Evolutionary conservation across 2,113 vertebrate genomes (phyloP).

Genomic region (Phrynosoma blainvillii): DNA sequence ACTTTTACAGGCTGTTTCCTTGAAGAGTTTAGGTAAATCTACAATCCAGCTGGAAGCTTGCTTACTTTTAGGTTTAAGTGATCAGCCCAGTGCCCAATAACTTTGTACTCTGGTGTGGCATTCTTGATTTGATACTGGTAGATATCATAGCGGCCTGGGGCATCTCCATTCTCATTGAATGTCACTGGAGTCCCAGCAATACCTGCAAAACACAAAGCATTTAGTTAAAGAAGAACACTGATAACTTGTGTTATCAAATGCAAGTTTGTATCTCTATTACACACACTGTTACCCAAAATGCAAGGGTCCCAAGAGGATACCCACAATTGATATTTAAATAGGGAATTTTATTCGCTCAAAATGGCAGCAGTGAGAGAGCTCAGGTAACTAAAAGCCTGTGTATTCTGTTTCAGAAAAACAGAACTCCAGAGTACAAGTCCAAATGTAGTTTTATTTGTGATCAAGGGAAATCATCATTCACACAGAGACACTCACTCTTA

Average conservation of each 20-base stretch:
- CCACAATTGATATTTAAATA: no score
- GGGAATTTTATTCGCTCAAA: no score
- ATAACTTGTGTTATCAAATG: background rate
- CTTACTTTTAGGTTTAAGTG: conserved; percentile 89
- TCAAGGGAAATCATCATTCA: no score
- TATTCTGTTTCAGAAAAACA: no score
- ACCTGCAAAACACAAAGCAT: conserved; percentile 71
- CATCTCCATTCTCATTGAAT: conserved; percentile 93
- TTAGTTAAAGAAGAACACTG: conserved; percentile 5
- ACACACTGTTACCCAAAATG: background rate
- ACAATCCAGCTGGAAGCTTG: background rate
- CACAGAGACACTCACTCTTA: no score
- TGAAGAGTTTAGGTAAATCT: accelerated
- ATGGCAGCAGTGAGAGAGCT: no score
- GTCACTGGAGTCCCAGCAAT: conserved; percentile 92
- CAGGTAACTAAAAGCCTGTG: no score
- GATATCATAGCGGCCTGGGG: conserved; percentile 93
- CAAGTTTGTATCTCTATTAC: background rate
- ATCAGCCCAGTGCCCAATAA: conserved; percentile 92
- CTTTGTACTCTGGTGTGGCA: conserved; percentile 87
- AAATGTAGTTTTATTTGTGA: no score
- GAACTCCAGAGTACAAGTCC: no score
- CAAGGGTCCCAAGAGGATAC: no score
- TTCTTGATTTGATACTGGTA: conserved; percentile 95
- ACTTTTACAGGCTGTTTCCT: background rate